Conservation (phyloP, 2,797 vertebrate species). For the Synanceia verrucosa region DNA sequence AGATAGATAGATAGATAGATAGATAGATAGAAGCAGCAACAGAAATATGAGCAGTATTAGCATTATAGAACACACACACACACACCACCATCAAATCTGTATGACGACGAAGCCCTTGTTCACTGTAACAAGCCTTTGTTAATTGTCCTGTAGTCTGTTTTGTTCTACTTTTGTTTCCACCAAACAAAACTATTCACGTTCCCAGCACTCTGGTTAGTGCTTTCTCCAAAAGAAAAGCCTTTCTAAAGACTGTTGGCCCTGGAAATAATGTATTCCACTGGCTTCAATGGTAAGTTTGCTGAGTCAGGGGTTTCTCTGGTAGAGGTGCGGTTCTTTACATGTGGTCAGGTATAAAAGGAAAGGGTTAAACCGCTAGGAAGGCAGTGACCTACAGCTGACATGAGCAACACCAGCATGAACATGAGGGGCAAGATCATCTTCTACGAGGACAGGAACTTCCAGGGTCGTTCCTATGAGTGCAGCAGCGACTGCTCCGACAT, state of each 20-base stretch:
- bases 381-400: background rate
- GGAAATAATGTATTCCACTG: background rate
- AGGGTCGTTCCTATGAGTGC: conserved; percentile 31
- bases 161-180: background rate
- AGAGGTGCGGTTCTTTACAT: background rate
- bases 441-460: conserved; percentile 9
- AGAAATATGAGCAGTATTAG: no score
- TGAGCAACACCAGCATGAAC: conserved; percentile 2
- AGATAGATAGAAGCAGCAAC: no score
- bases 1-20: no score
- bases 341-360: background rate
- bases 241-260: background rate
- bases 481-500: conserved; percentile 28
- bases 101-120: background rate
- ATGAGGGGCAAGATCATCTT: conserved; percentile 8
- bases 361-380: background rate
- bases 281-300: background rate
- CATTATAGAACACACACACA: background rate
- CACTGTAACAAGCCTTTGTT: background rate
- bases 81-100: background rate
- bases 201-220: background rate
- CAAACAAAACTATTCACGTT: background rate
- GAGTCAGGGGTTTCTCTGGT: background rate
- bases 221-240: background rate
- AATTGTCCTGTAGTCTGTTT: background rate